Base-by-base conservation (phyloP, 2,797 vertebrate genomes). In the Onychomys arenicola region DNA sequence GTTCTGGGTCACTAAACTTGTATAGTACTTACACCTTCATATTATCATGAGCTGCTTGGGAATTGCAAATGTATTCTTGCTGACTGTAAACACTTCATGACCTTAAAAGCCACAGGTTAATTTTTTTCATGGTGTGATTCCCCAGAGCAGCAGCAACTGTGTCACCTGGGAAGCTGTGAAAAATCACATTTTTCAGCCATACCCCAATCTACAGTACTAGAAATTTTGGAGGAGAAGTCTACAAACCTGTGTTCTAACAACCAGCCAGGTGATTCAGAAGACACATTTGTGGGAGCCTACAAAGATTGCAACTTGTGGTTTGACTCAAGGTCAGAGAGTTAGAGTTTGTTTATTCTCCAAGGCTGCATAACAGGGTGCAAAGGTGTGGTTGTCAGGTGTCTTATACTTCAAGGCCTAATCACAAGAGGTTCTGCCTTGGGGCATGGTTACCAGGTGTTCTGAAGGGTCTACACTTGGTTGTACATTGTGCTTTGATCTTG, bases 221-320 rank as follows among this genome's bases (percentile, higher is more conserved):
- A 84, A 95, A 71, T 34, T 21, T 93, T 61, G 59, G 5, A 21
- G 55, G 21, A 71, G 17, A 67, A 89, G 4, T 16, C 49, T 17
- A 57, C 37, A 59, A 76, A 40, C 40, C 7, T 1, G 9, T 27
- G 57, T 67, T 92, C 92, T 83, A 63, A 86, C 13, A 75, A 89
- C 23, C 61, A 95, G 86, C n/a, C n/a, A 65, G 21, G 16, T 46
- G 69, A 94, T 92, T 80, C 75, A 90, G 49, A 76, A 77, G 40
- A 61, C 27, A 63, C 55, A 55, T 55, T 55, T 55, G 55, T 55
- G 55, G 55, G 55, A 55, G 55, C 16, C 55, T 1, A 17, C 55
- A 55, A 55, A 55, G 55, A 55, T 55, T 55, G 0, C 55, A 55
- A 55, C 55, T 55, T 55, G 55, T 55, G 55, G 16, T 55, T 55